phyloP scores from a whole-genome alignment of 53 echinoderm and acorn worm genomes.

The Echinometra lucunter region DNA sequence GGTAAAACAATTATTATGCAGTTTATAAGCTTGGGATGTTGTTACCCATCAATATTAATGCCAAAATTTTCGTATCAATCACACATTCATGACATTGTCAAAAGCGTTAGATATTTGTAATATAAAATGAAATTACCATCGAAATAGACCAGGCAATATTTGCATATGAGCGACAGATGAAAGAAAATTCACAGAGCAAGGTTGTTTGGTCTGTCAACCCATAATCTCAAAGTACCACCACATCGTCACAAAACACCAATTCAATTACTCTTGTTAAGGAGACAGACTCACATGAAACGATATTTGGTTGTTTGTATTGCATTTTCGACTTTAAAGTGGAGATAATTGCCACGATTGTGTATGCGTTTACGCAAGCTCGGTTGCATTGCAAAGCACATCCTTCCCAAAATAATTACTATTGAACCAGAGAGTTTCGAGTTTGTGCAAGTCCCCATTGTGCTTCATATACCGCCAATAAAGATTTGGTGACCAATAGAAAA shows the following conservation, averaged over 20 bases:
- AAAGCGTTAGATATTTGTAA: not conserved
- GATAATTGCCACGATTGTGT: slow-evolving; percentile 61
- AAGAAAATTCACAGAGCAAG: not conserved
- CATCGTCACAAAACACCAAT: slow-evolving; percentile 16
- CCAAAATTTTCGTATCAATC: not conserved
- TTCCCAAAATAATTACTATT: slow-evolving; percentile 38
- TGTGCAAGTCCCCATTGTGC: slow-evolving; percentile 17
- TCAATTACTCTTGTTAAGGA: slow-evolving; percentile 35
- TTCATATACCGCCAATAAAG: slow-evolving; percentile 3
- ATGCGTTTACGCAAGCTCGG: slow-evolving; percentile 33
- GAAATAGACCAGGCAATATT: not conserved
- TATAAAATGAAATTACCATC: not conserved
- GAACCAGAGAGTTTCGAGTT: not conserved
- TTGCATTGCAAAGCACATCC: slow-evolving; percentile 4
- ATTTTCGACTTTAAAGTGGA: slow-evolving; percentile 52
- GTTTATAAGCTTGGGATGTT: not conserved
- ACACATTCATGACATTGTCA: too few relatives aligned
- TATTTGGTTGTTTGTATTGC: slow-evolving; percentile 58
- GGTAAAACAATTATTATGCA: too few relatives aligned
- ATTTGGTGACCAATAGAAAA: slow-evolving; percentile 33
- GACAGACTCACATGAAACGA: not conserved
- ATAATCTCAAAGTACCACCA: not conserved
- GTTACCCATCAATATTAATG: not conserved
- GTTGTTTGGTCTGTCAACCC: slow-evolving; percentile 45
- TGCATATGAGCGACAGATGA: not conserved